Evolutionary conservation across 2,113 vertebrate species (phyloP).

Genomic region (Elanoides forficatus): DNA sequence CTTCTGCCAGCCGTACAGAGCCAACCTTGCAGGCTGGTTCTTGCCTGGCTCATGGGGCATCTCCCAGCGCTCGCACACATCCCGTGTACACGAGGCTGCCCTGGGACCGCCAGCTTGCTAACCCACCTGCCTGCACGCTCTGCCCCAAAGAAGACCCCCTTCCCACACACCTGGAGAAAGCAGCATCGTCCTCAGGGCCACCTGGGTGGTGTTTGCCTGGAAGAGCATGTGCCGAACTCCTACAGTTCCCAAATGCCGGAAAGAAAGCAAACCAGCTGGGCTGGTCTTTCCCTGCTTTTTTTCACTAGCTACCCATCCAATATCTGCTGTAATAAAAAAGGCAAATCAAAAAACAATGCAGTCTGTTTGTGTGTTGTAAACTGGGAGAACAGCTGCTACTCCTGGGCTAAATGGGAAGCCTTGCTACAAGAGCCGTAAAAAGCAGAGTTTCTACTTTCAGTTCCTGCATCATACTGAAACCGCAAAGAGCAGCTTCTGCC

Average conservation of each 20-base stretch:
- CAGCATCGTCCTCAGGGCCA: rapidly evolving
- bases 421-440: neutral
- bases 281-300: neutral
- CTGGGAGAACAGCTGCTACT: slow-evolving; percentile 9
- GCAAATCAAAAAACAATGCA: slow-evolving; percentile 23
- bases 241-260: neutral
- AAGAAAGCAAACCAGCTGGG: neutral
- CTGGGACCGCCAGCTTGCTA: rapidly evolving
- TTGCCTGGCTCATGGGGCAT: neutral
- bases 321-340: slow-evolving; percentile 26
- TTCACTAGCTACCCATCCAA: neutral
- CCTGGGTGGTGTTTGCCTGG: neutral
- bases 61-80: neutral
- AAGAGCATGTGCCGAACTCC: neutral
- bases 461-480: neutral
- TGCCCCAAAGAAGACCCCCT: neutral
- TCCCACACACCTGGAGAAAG: neutral
- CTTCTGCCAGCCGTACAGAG: neutral
- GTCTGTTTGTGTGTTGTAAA: slow-evolving; percentile 23
- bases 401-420: neutral
- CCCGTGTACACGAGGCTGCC: rapidly evolving
- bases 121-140: rapidly evolving
- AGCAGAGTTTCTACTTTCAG: neutral
- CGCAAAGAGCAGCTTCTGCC: neutral
- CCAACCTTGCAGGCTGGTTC: neutral